Evolutionary conservation across 1,140 invertebrate species (phyloP), one percentile per base, ranked within the genome.

Genomic region (Apis laboriosa): DNA sequence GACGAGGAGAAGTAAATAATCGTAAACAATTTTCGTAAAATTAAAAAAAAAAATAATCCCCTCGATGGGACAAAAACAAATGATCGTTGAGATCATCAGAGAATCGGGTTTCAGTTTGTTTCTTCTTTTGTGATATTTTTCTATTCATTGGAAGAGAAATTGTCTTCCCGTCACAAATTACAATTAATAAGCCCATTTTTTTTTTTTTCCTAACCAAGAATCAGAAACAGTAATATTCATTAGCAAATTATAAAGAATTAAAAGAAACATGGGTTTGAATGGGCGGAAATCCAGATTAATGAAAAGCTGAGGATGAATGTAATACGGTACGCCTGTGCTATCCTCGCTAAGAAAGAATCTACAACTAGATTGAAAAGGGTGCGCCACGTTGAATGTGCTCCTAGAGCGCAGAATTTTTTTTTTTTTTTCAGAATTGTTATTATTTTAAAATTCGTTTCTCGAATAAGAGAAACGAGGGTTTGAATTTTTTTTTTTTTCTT

Each of bases 241-340:
- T 66, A 74, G 34, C 11, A 66, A 24, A 64, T 43, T 24, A 19
- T 9, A 49, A 66, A 28, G 61, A 17, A 74, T 80, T 66, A 56
- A 74, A 80, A 49, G 78, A 9, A 73, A 34, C 51, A 24, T 43
- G 4, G 60, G 28, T 56, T 55, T 80, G 68, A 73, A 80, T 80
- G 60, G 19, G 4, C 7, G 11, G 51, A 66, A 74, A 12, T 63
- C 55, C 55, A 66, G 58, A 64, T 74, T 56, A 74, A 80, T 80
- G 78, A 74, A 80, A 34, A 74, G 51, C 71, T 7, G 34, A 34
- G 24, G 17, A 56, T 56, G 56, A 80, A 71, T 56, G 53, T 56
- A 55, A 2, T 2, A 34, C 34, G 34, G 71, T 17, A n/a, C 17
- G 1, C 51, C 34, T 43, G 34, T 74, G 74, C 15, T 66, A 53